These are phyloP conservation scores for Tarsius wallacei DNA, from an alignment of 2,797 vertebrate species.

Conservation along the genomic window DNA sequence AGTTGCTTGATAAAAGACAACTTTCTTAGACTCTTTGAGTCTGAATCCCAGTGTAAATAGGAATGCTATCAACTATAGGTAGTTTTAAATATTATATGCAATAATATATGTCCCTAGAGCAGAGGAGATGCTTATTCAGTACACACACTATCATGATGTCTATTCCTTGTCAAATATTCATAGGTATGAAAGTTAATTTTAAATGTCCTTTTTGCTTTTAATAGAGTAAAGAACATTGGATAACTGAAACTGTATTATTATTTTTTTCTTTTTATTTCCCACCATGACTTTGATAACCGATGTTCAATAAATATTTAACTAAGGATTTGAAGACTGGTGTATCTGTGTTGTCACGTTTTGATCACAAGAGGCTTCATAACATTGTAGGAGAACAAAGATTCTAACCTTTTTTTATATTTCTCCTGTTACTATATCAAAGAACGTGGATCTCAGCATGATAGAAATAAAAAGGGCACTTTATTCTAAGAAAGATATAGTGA, in stretches of 20 bases:
- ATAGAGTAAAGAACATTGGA: neutral
- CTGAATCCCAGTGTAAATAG: neutral
- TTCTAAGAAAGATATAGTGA: neutral
- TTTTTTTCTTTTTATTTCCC: conserved; percentile 46
- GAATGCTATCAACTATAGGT: neutral
- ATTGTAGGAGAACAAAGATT: conserved; percentile 13
- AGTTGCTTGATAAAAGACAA: neutral
- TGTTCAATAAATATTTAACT: conserved; percentile 77
- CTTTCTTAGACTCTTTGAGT: neutral
- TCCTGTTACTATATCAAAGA: conserved; percentile 63
- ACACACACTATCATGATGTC: neutral
- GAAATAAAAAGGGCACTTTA: conserved; percentile 33
- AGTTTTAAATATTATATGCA: neutral
- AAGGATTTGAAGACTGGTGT: conserved; percentile 39
- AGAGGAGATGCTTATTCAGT: neutral
- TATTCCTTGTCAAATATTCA: neutral
- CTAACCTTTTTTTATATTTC: conserved; percentile 70
- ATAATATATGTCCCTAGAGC: neutral
- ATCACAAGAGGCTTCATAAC: conserved; percentile 31
- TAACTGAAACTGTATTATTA: neutral
- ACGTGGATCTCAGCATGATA: conserved; percentile 37
- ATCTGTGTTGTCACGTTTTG: neutral
- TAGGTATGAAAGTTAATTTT: neutral
- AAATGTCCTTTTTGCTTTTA: conserved; percentile 11
- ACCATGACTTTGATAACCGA: neutral